Conservation (phyloP, 2,888 invertebrate species). For the Zele albiditarsus region DNA sequence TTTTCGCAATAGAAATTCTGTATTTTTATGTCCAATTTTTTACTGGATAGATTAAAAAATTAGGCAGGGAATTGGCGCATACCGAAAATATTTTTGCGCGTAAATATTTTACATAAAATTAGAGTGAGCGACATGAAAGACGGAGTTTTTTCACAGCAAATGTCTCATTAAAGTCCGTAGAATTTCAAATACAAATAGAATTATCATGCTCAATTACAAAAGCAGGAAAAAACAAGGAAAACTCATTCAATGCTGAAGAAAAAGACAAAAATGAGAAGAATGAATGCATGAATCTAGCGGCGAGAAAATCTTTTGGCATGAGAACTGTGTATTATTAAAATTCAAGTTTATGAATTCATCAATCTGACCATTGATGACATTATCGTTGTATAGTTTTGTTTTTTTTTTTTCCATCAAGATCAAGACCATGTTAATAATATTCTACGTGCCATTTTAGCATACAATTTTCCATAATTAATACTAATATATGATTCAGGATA, state of each 20-base stretch:
- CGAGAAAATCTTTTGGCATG: constrained; percentile 54
- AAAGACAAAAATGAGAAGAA: constrained; percentile 30
- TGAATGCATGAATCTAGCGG: constrained; percentile 43
- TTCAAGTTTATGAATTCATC: constrained; percentile 15
- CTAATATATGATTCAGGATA: background rate
- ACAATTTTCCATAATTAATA: constrained; percentile 49
- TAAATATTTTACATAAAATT: constrained; percentile 49
- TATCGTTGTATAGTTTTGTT: constrained; percentile 41
- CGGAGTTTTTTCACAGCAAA: constrained; percentile 25
- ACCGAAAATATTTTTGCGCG: constrained; percentile 66
- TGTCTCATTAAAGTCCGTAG: constrained; percentile 39
- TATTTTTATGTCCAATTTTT: constrained; percentile 37
- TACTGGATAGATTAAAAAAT: constrained; percentile 49
- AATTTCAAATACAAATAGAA: constrained; percentile 46
- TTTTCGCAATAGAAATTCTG: constrained; percentile 49
- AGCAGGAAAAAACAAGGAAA: constrained; percentile 49
- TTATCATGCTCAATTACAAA: constrained; percentile 58
- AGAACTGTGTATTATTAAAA: constrained; percentile 62
- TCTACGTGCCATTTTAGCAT: constrained; percentile 61
- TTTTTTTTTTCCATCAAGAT: constrained; percentile 43
- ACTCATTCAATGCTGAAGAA: constrained; percentile 37
- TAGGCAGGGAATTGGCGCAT: constrained; percentile 56
- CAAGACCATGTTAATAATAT: constrained; percentile 47
- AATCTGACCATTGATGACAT: background rate
- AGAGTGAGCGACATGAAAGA: constrained; percentile 30